Evolutionary conservation across 2,888 invertebrate genomes (phyloP), one percentile per base, ranked within the genome.

Genomic region (Phasia obesa): DNA sequence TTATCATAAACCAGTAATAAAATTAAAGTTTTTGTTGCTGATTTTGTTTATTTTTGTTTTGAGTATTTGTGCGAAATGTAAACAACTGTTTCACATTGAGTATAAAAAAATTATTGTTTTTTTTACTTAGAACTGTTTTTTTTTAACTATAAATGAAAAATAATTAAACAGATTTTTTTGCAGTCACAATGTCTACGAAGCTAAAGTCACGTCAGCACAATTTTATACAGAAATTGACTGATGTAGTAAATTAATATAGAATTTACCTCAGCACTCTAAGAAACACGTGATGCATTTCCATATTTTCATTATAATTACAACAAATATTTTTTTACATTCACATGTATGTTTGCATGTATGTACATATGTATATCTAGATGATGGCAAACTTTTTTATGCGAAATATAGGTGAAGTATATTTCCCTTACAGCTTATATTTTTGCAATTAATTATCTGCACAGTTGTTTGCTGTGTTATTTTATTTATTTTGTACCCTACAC

Each of bases 111-210:
- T 35, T 62, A 51, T n/a, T 59, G 53, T 44, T 21, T 53, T 64
- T 42, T 49, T 51, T 15, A 19, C 25, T 27, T 15, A 7, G 55
- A 70, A 59, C n/a, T 57, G 7, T 35, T 60, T 64, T 9, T 64
- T 9, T 53, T 55, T 21, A 31, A 55, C n/a, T 73, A 25, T 27
- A 70, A 60, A 76, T 67, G 3, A 27, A 59, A 80, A 69, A 44
- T 25, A 64, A 47, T 35, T 65, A 57, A 74, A 74, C 42, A 62
- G 57, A 85, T n/a, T n/a, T 84, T 85, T 84, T 85, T 76, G 86
- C 84, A 86, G 87, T 85, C 88, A 86, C 84, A 75, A 85, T 85
- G 88, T 88, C 87, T 88, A 82, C 77, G 35, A 74, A 77, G 84
- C 78, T 83, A 69, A 60, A 79, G 84, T 84, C 84, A 82, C 84